Evolutionary conservation across 1,140 invertebrate genomes (phyloP).

Genomic region (Adoxophyes honmai): DNA sequence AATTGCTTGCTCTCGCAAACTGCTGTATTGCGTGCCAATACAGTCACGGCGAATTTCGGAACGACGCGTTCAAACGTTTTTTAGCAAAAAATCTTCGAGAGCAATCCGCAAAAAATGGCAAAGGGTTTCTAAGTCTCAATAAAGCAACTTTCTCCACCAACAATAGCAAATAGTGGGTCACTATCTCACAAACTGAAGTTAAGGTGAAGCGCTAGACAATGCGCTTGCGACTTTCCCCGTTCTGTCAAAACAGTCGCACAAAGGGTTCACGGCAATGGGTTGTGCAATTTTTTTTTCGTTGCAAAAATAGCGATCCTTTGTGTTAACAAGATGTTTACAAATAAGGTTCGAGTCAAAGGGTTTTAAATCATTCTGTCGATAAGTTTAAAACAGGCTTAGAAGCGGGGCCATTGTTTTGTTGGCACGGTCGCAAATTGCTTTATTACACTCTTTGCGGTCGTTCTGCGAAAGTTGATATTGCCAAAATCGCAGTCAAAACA

Average conservation of each 20-base stretch:
- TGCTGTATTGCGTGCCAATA: conserved; percentile 5
- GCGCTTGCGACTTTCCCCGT: conserved; percentile 10
- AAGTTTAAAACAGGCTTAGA: conserved; percentile 74
- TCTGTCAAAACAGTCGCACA: conserved; percentile 41
- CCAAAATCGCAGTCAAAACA: conserved; percentile 71
- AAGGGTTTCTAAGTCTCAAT: conserved; percentile 59
- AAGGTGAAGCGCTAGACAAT: conserved; percentile 21
- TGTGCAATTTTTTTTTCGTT: conserved; percentile 66
- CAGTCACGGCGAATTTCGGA: conserved; percentile 5
- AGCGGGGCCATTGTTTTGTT: conserved; percentile 68
- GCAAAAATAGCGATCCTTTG: conserved; percentile 65
- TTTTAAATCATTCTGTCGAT: conserved; percentile 74
- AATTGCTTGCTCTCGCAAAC: neutral
- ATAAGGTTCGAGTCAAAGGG: conserved; percentile 71
- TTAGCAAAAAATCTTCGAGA: neutral
- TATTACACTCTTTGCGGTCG: conserved; percentile 58
- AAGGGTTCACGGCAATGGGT: conserved; percentile 59
- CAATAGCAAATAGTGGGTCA: conserved; percentile 42
- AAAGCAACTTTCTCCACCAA: conserved; percentile 58
- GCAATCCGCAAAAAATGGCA: conserved; percentile 35
- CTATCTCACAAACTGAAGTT: conserved; percentile 22
- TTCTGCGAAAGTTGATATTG: conserved; percentile 66
- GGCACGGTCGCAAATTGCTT: conserved; percentile 71
- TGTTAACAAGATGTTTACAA: conserved; percentile 68
- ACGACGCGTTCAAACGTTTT: neutral